Evolutionary conservation across 2,113 vertebrate genomes (phyloP), one percentile per base, ranked within the genome.

Genomic region (Dicrurus megarhynchus): DNA sequence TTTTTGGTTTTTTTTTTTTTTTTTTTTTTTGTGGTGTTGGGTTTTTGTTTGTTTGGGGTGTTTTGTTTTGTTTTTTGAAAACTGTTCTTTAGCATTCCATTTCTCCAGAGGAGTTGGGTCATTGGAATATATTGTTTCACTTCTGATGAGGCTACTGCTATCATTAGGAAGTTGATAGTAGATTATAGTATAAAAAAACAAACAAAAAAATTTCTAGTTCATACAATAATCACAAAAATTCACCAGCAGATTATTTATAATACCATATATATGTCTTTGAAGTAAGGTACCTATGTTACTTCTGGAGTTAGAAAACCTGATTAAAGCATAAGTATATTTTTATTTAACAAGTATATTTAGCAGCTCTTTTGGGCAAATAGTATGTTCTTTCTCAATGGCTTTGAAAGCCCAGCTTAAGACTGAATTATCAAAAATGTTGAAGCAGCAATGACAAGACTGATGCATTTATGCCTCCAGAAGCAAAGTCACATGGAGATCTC

Each of bases 71-170:
- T 41, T 30, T 28, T 21, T 5, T 23, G 7, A 33, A 39, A 56
- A 41, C 22, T 67, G 1, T 22, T 26, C 1, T 3, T 73, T 60
- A 16, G 7, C 3, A 1, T 13, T 46, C 10, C 12, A 1, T 39
- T 79, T 84, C 7, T 74, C 13, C 10, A 32, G 10, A 42, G 14
- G 12, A 55, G 21, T 65, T 56, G 64, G 6, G 12, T 68, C 3
- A 6, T 22, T 89, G n/a, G 16, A 84, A 55, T 10, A 7, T 9
- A 4, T 15, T 35, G 3, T 42, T 89, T 64, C 5, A 20, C 9
- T 75, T 80, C 22, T 65, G 11, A 13, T 63, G 20, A 87, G 12
- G 32, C 4, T 33, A 8, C 13, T 55, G 12, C 5, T 70, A 1
- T 41, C 26, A 27, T 22, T 81, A 12, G 52, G 50, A 68, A 67